Conservation (phyloP, 2,888 invertebrate species). For the Meiosimyza decipiens region DNA sequence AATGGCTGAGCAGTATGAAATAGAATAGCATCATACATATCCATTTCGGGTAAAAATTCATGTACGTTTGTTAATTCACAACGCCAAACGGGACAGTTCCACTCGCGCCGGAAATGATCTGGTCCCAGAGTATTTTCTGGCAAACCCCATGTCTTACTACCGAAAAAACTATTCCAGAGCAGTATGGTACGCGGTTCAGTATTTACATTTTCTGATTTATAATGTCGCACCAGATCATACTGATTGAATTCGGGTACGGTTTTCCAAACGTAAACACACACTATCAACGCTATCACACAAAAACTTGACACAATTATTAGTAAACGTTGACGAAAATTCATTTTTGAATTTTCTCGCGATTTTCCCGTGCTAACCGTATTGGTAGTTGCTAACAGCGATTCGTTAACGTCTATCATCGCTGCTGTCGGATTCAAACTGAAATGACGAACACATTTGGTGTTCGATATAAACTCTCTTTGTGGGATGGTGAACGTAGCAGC, state of each 20-base stretch:
- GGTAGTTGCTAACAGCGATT: neutral
- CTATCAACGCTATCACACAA: conserved; percentile 68
- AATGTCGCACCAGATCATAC: conserved; percentile 53
- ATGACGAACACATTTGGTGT: neutral
- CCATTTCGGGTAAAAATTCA: conserved; percentile 55
- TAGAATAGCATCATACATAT: conserved; percentile 69
- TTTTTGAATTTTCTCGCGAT: neutral
- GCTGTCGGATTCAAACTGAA: conserved; percentile 9
- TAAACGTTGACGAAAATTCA: conserved; percentile 5
- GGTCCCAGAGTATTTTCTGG: conserved; percentile 54
- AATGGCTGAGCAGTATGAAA: conserved; percentile 68
- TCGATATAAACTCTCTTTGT: neutral
- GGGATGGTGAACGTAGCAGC: too few species aligned
- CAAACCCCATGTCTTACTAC: conserved; percentile 56
- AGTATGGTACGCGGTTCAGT: conserved; percentile 51
- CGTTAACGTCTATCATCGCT: conserved; percentile 1
- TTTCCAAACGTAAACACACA: conserved; percentile 46
- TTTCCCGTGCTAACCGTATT: neutral
- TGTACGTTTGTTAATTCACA: conserved; percentile 68
- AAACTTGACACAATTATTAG: conserved; percentile 31
- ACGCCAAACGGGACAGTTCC: conserved; percentile 63
- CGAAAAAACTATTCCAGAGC: conserved; percentile 62
- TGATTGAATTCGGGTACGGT: conserved; percentile 57
- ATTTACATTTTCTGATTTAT: conserved; percentile 34
- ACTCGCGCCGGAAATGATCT: conserved; percentile 51